Base-by-base conservation (phyloP, 2,113 vertebrate genomes). In the Odocoileus virginianus region DNA sequence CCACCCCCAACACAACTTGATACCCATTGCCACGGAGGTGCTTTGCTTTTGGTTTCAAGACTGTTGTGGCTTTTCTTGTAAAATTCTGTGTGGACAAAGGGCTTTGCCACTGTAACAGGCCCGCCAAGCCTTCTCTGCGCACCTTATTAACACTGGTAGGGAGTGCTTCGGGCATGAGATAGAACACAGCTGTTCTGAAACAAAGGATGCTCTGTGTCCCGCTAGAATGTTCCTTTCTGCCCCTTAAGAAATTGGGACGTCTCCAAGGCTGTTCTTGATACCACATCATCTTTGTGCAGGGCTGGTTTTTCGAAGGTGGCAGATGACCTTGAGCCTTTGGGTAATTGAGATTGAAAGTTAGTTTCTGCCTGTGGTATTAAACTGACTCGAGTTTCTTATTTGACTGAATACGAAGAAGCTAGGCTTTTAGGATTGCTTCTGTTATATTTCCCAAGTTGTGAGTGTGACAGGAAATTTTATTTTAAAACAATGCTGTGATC, bases 391-490 rank as follows among this genome's bases (percentile, higher is more conserved):
- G 21, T 89, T 97, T 97, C 47, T 95, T 83, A 81, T 89, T 92
- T 97, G 54, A 91, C 87, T 96, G 89, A 97, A 84, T 94, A 89
- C 43, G 85, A 98, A 93, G 67, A 82, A 82, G 23, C 89, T 64
- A 11, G 57, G 58, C 33, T 98, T 94, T 92, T 88, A 85, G 33
- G 58, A 93, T 85, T 93, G 60, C 47, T 97, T 96, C 84, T 96
- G 82, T 94, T 94, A 5, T 50, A 94, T 97, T 90, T 98, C 85
- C 85, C 84, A 96, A 95, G 92, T 87, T 97, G 81, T 93, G 64
- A 96, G 6, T 96, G 28, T 96, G 92, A 96, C 60, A 97, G 64
- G 71, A 93, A 93, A 94, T 98, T 96, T 97, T 97, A 97, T 97
- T 98, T 97, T 96, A 89, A 95, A 98, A 97, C 96, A 96, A 93